These are phyloP conservation scores for Uropsilus gracilis DNA, from an alignment of 2,113 vertebrate species.

Conservation along the genomic window DNA sequence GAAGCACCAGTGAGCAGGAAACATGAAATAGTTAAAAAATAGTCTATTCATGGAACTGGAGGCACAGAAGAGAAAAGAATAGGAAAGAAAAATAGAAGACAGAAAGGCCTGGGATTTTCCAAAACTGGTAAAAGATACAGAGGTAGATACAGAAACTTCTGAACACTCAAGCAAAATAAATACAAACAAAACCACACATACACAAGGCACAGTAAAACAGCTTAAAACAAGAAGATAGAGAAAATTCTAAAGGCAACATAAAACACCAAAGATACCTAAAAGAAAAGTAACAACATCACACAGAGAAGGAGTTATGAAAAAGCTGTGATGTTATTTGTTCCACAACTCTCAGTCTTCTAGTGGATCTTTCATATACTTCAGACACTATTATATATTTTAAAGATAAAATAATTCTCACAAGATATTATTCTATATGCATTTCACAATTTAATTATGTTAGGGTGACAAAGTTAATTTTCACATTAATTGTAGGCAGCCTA, in stretches of 20 bases:
- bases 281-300: background rate
- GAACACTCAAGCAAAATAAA: slow-evolving; percentile 17
- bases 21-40: background rate
- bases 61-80: background rate
- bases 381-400: background rate
- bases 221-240: slow-evolving; percentile 10
- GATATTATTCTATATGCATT: background rate
- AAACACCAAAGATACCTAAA: slow-evolving; percentile 4
- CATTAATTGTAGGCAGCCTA: background rate
- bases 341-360: background rate
- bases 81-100: background rate
- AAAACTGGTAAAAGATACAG: slow-evolving; percentile 47
- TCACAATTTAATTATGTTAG: background rate
- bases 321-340: background rate
- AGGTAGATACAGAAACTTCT: background rate
- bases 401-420: slow-evolving; percentile 20
- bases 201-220: background rate
- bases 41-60: background rate
- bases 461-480: background rate
- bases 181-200: background rate
- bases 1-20: background rate
- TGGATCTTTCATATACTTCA: background rate
- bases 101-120: slow-evolving; percentile 28
- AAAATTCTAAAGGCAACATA: background rate
- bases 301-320: background rate